phyloP scores from a whole-genome alignment of 2,797 vertebrate genomes.

The Chaetophractus vellerosus region DNA sequence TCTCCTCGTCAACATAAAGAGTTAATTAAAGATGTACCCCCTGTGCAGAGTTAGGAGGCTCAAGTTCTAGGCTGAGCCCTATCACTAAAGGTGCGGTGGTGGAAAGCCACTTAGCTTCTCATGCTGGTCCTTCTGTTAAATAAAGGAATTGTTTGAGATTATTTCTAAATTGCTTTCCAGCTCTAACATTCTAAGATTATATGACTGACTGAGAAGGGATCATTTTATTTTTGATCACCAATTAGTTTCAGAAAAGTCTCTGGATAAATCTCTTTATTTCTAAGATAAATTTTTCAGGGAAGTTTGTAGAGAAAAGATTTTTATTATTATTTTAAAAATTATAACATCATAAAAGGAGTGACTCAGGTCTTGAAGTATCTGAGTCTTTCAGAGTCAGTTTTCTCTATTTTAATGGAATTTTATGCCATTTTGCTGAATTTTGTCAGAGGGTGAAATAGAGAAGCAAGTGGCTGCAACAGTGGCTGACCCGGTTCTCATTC shows the following conservation, averaged over 20 bases:
- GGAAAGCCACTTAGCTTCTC: not conserved
- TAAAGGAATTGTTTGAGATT: not conserved
- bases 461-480: not conserved
- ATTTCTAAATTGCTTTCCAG: slow-evolving; percentile 30
- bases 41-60: not conserved
- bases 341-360: not conserved
- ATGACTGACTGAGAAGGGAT: not conserved
- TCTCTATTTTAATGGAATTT: not conserved
- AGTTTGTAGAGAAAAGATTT: not conserved
- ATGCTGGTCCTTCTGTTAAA: not conserved
- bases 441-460: not conserved
- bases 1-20: not conserved
- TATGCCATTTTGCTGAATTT: not conserved
- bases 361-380: not conserved
- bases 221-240: slow-evolving; percentile 11
- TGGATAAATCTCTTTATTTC: slow-evolving; percentile 40
- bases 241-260: slow-evolving; percentile 13
- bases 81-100: not conserved
- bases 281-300: slow-evolving; percentile 27
- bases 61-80: not conserved
- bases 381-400: not conserved
- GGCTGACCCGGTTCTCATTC: not conserved
- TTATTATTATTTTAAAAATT: not conserved
- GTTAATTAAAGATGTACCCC: not conserved
- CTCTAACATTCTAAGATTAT: slow-evolving; percentile 16